Percentiles rank a stretch among this genome's conserved stretches.
These are phyloP conservation scores for Anabacerthia variegaticeps DNA, from an alignment of 2,797 vertebrate species.

Conservation along the genomic window DNA sequence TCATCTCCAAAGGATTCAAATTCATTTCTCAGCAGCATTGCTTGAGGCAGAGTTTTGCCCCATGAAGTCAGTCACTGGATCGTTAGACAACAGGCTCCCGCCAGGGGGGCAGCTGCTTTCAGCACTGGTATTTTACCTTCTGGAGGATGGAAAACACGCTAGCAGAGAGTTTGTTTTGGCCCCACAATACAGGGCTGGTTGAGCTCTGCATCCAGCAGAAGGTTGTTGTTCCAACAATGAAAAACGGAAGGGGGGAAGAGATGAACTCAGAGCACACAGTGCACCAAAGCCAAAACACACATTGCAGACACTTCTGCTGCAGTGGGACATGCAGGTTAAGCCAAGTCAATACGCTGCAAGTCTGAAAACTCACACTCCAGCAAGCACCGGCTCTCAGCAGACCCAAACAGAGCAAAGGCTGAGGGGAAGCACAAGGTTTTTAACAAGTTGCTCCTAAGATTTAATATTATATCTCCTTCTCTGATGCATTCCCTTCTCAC, in stretches of 20 bases:
- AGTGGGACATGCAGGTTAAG: neutral
- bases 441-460: neutral
- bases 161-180: slow-evolving; percentile 52
- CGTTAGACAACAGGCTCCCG: neutral
- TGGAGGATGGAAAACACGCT: neutral
- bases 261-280: neutral
- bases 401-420: neutral
- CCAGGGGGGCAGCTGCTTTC: slow-evolving; percentile 7
- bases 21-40: neutral
- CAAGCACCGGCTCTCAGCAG: neutral
- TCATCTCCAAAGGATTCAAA: neutral
- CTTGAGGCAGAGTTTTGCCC: neutral
- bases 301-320: slow-evolving; percentile 16
- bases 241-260: slow-evolving; percentile 44
- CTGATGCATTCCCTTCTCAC: neutral
- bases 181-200: neutral
- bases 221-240: slow-evolving; percentile 56
- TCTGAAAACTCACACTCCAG: neutral
- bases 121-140: neutral
- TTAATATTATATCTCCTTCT: neutral
- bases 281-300: slow-evolving; percentile 58
- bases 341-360: neutral
- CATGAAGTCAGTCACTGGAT: neutral
- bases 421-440: neutral
- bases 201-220: neutral